Evolutionary conservation across 2,888 invertebrate species (phyloP).

Genomic region (Drosophila formosana): DNA sequence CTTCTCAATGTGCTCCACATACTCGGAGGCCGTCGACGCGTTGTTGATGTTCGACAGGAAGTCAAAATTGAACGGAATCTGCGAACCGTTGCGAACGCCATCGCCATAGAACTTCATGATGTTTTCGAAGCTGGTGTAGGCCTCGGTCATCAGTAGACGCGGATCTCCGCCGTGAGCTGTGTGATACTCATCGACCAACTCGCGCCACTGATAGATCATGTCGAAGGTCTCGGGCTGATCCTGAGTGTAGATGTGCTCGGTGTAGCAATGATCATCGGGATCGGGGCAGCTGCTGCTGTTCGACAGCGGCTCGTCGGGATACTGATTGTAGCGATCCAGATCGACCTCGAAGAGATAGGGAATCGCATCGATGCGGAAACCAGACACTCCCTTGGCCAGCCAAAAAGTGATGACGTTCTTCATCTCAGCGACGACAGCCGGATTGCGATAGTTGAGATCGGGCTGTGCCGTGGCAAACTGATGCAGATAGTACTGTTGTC

Average conservation of each 20-base stretch:
- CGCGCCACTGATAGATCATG: conserved; percentile 87
- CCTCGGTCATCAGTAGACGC: conserved; percentile 88
- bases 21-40: conserved; percentile 67
- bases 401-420: conserved; percentile 90
- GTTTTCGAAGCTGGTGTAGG: conserved; percentile 87
- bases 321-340: conserved; percentile 78
- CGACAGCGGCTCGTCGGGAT: conserved; percentile 86
- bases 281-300: conserved; percentile 83
- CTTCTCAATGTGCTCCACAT: conserved; percentile 86
- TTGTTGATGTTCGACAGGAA: conserved; percentile 86
- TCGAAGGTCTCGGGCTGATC: conserved; percentile 87
- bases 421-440: conserved; percentile 86
- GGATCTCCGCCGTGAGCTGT: conserved; percentile 81
- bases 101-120: conserved; percentile 88
- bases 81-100: conserved; percentile 85
- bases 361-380: conserved; percentile 90
- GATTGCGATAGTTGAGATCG: conserved; percentile 88
- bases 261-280: conserved; percentile 86
- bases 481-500: conserved; percentile 88
- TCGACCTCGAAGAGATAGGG: conserved; percentile 85
- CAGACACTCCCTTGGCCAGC: conserved; percentile 92
- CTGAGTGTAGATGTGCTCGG: conserved; percentile 87
- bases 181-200: conserved; percentile 86
- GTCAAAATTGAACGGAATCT: conserved; percentile 89
- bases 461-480: conserved; percentile 88